phyloP scores from a whole-genome alignment of 64 coral and sea anemone genomes.

The Exaiptasia diaphana region DNA sequence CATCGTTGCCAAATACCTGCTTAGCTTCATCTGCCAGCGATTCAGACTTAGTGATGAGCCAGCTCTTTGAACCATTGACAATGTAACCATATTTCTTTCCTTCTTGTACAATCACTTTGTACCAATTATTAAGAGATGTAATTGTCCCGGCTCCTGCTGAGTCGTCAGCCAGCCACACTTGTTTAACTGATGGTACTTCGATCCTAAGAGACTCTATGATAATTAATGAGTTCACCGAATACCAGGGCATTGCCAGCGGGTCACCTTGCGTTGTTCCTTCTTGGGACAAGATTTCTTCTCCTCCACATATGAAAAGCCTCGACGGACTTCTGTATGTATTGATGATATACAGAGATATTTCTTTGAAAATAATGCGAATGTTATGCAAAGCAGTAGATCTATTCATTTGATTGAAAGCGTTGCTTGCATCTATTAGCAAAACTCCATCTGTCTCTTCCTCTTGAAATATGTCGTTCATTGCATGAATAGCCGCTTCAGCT shows the following conservation, averaged over 20 bases:
- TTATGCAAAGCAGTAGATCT: too few species aligned
- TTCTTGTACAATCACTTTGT: background rate
- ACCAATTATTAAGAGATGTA: constrained; percentile 1
- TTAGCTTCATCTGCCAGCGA: constrained; percentile 14
- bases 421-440: too few species aligned
- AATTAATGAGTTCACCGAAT: background rate
- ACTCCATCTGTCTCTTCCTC: too few species aligned
- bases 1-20: background rate
- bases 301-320: constrained; percentile 1
- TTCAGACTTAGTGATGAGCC: constrained; percentile 6
- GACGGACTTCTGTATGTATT: constrained; percentile 23
- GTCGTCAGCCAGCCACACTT: constrained; percentile 30
- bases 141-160: constrained; percentile 1
- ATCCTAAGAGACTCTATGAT: background rate
- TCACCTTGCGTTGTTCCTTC: constrained; percentile 32
- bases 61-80: constrained; percentile 40
- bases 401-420: too few species aligned
- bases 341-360: constrained; percentile 33
- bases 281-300: constrained; percentile 20
- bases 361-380: too few species aligned
- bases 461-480: too few species aligned
- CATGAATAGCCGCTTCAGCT: too few species aligned
- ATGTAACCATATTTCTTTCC: constrained; percentile 31
- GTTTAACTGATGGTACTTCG: background rate
- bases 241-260: constrained; percentile 27